Percentiles rank a stretch among this genome's conserved stretches.
Evolutionary conservation across 2,113 vertebrate species (phyloP).

Genomic region (Jacana jacana): DNA sequence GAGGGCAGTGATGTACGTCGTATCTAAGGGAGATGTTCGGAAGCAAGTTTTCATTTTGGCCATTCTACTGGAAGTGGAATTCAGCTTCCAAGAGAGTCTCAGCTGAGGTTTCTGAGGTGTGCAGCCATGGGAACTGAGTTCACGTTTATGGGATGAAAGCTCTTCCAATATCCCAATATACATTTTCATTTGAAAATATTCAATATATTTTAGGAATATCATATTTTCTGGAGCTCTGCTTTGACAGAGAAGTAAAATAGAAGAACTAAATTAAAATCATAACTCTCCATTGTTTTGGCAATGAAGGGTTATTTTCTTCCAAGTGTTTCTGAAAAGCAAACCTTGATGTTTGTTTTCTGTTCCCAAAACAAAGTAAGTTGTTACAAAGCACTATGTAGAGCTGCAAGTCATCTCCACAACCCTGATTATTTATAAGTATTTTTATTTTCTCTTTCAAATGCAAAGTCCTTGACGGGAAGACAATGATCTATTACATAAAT

Average conservation of each 20-base stretch:
- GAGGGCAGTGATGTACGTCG: fast-evolving
- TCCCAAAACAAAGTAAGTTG: background rate
- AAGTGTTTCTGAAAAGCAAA: constrained; percentile 14
- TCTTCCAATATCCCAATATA: background rate
- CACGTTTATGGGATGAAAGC: background rate
- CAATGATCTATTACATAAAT: constrained; percentile 22
- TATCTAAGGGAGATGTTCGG: background rate
- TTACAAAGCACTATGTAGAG: background rate
- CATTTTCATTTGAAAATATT: background rate
- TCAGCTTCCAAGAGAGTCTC: background rate
- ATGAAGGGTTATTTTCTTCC: constrained; percentile 1
- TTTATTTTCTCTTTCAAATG: constrained; percentile 11
- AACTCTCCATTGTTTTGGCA: background rate
- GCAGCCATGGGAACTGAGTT: background rate
- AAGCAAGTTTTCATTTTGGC: background rate
- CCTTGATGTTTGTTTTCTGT: background rate
- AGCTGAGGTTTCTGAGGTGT: background rate
- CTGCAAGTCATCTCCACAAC: background rate
- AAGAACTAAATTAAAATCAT: constrained; percentile 24
- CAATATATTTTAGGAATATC: background rate
- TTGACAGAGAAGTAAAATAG: constrained; percentile 1
- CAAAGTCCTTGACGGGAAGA: constrained; percentile 36
- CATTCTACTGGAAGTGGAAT: background rate
- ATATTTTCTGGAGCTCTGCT: background rate
- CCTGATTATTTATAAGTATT: constrained; percentile 7